A percentile compares a stretch with the other conserved stretches of the same genome.
phyloP scores from a whole-genome alignment of 2,113 vertebrate species.

The Mus pahari region DNA sequence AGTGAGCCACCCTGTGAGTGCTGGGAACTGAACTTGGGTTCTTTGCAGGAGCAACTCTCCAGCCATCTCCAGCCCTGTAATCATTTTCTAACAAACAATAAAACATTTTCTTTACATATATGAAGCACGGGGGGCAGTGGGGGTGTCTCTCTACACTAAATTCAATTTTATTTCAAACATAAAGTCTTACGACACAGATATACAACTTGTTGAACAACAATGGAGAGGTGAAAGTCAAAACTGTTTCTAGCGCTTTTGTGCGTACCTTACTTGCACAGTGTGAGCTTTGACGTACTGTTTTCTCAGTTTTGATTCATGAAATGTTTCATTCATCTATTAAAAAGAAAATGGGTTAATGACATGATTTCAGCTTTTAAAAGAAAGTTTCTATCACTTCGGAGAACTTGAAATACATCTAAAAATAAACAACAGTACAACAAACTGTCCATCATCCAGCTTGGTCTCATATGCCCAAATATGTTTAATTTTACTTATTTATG shows the following conservation, averaged over 20 bases:
- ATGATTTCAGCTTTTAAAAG: neutral
- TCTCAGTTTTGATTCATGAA: conserved; percentile 87
- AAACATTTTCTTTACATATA: neutral
- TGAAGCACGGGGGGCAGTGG: neutral
- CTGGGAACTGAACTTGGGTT: neutral
- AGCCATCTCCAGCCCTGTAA: neutral
- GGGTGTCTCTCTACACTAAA: neutral
- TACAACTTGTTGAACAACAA: neutral
- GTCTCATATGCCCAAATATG: neutral
- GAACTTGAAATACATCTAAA: conserved; percentile 28
- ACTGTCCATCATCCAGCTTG: neutral
- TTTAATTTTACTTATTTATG: neutral
- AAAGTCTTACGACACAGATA: neutral
- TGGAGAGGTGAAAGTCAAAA: neutral
- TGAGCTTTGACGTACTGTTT: conserved; percentile 86
- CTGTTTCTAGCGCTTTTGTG: conserved; percentile 60
- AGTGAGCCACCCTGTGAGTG: neutral
- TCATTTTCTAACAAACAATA: conserved; percentile 3
- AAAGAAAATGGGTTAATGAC: conserved; percentile 60
- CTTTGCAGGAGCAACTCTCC: neutral
- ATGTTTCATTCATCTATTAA: conserved; percentile 89
- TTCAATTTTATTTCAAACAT: conserved; percentile 37
- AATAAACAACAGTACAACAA: neutral
- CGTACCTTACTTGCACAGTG: conserved; percentile 88
- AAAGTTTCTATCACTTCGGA: neutral